Evolutionary conservation across 2,113 vertebrate genomes (phyloP), one percentile per base, ranked within the genome.

Genomic region (Saccopteryx leptura): DNA sequence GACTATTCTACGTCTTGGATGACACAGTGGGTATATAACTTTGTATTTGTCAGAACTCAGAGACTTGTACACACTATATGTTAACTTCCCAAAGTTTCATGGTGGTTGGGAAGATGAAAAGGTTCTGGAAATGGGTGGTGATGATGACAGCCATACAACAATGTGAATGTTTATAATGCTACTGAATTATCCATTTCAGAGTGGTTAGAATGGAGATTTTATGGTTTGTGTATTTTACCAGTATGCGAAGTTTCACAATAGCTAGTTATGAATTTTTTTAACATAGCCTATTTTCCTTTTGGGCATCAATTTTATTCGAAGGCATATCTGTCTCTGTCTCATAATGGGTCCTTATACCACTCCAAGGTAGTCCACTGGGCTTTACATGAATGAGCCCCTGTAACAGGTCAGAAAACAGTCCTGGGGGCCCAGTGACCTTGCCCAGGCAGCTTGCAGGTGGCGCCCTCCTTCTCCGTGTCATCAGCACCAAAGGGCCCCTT

Each of bases 401-500:
- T 50, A 5, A 7, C 33, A 12, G 0, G 15, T 15, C 13, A 24
- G 85, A 14, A 48, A n/a, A n/a, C 39, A 7, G 21, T 11, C 21
- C 9, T 0, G 18, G 31, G 9, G 17, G 23, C 33, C 52, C 9
- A 4, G 28, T 1, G 91, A 46, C n/a, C 7, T 50, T 15, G 33
- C 60, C 23, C 24, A 23, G 1, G 19, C 14, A 31, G 60, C 76
- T 60, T 48, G 90, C 9, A 50, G 24, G 78, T 28, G 52, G 48
- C 23, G 1, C 60, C 15, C 21, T 33, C 58, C 8, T 50, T 28
- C 78, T 28, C 76, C 50, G 0, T 1, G 14, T n/a, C 9, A 19
- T 28, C 33, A 0, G 39, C 58, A 10, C 19, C 24, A 0, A 7
- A 0, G 48, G 26, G 48, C n/a, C 15, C 0, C 6, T 10, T 10